Evolutionary conservation across 2,797 vertebrate genomes (phyloP).

Genomic region (Pangasius larnaudii): DNA sequence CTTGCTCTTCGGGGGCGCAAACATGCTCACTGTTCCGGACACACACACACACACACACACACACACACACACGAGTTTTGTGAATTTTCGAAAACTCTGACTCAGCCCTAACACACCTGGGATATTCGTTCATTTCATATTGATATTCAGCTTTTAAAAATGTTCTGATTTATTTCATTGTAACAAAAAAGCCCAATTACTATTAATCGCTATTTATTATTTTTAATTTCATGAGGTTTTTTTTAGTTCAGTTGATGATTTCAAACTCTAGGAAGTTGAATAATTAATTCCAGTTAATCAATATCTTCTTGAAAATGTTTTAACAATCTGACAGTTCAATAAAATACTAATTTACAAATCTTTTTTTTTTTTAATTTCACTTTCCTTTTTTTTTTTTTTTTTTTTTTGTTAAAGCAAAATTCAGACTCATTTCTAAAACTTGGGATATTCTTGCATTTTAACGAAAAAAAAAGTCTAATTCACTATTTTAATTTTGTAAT

Average conservation of each 20-base stretch:
- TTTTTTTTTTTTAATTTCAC: not conserved
- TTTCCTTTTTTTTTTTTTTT: too few relatives aligned
- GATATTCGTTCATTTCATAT: not conserved
- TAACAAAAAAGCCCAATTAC: too few relatives aligned
- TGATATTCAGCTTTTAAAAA: too few relatives aligned
- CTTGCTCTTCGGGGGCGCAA: conserved; percentile 88
- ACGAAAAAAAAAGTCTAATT: too few relatives aligned
- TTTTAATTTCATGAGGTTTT: not conserved
- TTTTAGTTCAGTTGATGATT: too few relatives aligned
- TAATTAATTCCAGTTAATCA: too few relatives aligned
- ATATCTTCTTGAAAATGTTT: not conserved
- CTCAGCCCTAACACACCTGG: not conserved
- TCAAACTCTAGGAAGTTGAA: too few relatives aligned
- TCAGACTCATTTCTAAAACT: too few relatives aligned
- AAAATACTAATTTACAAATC: not conserved
- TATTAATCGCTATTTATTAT: not conserved
- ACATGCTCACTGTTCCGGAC: conserved; percentile 70
- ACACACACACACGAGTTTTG: not conserved
- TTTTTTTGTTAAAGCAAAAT: too few relatives aligned
- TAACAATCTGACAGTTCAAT: not conserved
- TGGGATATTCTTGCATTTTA: too few relatives aligned
- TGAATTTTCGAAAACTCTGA: not conserved
- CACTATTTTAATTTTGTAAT: too few relatives aligned
- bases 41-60: not conserved
- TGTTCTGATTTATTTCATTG: too few relatives aligned